A percentile compares a stretch with the other conserved stretches of the same genome.
Evolutionary conservation across 2,888 invertebrate species (phyloP).

Genomic region (Plagodis pulveraria): DNA sequence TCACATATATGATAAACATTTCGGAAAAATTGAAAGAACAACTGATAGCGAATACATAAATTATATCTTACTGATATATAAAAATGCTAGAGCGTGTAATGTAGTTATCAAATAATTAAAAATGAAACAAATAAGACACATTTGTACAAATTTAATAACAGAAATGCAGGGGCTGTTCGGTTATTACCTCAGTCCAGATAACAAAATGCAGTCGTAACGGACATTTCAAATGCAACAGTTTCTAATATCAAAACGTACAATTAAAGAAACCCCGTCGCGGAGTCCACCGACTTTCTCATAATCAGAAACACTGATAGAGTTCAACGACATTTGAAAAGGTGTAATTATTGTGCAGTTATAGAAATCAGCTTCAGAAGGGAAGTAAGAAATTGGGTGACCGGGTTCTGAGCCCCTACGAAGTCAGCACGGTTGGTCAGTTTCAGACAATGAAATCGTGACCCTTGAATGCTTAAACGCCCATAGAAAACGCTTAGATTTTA

Average conservation of each 20-base stretch:
- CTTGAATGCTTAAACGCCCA: constrained; percentile 60
- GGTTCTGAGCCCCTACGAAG: constrained; percentile 70
- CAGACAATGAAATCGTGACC: constrained; percentile 73
- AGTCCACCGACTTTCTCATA: constrained; percentile 73
- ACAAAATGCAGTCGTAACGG: constrained; percentile 29
- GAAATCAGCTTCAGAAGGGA: constrained; percentile 55
- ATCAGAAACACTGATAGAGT: constrained; percentile 66
- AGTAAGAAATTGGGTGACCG: constrained; percentile 78
- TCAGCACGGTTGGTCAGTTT: constrained; percentile 79
- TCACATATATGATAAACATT: too few relatives aligned
- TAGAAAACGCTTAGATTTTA: constrained; percentile 55
- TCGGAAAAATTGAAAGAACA: too few relatives aligned
- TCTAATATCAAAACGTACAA: constrained; percentile 51
- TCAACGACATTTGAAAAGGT: constrained; percentile 76
- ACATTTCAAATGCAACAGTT: constrained; percentile 56
- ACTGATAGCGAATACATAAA: too few relatives aligned
- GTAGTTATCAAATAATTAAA: too few relatives aligned
- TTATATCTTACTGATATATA: too few relatives aligned
- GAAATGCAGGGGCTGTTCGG: not conserved
- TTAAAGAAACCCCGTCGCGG: constrained; percentile 67
- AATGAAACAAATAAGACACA: too few relatives aligned
- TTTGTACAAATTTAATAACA: too few relatives aligned
- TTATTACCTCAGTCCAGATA: not conserved
- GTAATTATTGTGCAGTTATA: constrained; percentile 70
- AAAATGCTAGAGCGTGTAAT: too few relatives aligned